Conservation (phyloP, 1,140 invertebrate genomes). For the Drosophila bocqueti region DNA sequence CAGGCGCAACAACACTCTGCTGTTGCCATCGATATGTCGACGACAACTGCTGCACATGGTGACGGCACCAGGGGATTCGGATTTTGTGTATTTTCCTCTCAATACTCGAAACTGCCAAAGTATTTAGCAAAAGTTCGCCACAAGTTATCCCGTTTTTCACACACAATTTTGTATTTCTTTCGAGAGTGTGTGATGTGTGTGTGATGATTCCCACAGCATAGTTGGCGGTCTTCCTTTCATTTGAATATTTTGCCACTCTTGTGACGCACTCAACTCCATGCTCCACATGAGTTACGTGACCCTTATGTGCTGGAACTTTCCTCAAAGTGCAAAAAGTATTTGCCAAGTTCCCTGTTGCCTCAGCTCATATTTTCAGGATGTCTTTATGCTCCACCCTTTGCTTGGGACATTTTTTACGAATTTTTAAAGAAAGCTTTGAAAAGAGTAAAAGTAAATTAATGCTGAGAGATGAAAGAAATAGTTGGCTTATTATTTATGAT, state of each 20-base stretch:
- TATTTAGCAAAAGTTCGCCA: conserved; percentile 55
- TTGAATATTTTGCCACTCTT: conserved; percentile 50
- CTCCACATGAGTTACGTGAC: conserved; percentile 40
- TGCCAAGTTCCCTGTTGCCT: conserved; percentile 41
- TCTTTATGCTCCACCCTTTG: too few relatives aligned
- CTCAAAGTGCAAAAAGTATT: conserved; percentile 55
- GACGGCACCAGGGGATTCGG: conserved; percentile 25
- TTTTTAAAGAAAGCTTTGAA: background rate
- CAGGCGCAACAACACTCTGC: conserved; percentile 21
- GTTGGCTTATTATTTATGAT: background rate
- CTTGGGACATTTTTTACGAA: background rate
- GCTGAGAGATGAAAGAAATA: background rate
- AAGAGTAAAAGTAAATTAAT: background rate
- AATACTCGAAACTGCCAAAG: conserved; percentile 34
- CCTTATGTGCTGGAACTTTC: conserved; percentile 35
- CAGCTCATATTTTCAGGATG: conserved; percentile 36
- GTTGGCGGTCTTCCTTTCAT: conserved; percentile 45
- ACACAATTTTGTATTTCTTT: conserved; percentile 26
- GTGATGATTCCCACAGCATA: conserved; percentile 35
- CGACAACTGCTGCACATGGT: conserved; percentile 45
- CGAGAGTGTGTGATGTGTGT: background rate
- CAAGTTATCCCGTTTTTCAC: conserved; percentile 27
- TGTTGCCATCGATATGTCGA: conserved; percentile 57
- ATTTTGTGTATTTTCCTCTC: conserved; percentile 13
- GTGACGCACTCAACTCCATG: conserved; percentile 39